A percentile compares a stretch with the other conserved stretches of the same genome.
These are phyloP conservation scores for Leiothrix lutea DNA, from an alignment of 2,113 vertebrate genomes.

Conservation along the genomic window DNA sequence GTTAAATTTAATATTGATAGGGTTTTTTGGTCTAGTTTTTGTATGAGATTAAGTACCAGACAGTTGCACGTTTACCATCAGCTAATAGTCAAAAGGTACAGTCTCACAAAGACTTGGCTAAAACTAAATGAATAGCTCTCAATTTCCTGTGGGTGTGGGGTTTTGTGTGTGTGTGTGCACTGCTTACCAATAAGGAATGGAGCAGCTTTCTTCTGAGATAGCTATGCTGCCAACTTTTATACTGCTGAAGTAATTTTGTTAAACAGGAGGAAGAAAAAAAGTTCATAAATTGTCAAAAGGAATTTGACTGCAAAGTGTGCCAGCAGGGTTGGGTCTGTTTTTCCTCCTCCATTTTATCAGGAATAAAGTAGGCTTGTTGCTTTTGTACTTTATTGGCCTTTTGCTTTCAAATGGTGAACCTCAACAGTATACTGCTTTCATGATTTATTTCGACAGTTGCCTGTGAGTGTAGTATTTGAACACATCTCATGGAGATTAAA, in stretches of 20 bases:
- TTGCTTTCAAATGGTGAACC: neutral
- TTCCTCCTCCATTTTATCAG: neutral
- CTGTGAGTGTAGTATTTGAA: neutral
- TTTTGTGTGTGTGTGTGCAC: neutral
- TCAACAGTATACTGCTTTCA: neutral
- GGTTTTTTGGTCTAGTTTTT: neutral
- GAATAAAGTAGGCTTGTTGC: neutral
- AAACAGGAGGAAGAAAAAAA: neutral
- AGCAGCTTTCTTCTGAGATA: neutral
- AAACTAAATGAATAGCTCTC: constrained; percentile 39
- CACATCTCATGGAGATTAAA: neutral
- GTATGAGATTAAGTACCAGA: neutral
- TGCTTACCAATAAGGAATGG: constrained; percentile 28
- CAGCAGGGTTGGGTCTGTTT: constrained; percentile 23
- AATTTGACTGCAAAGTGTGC: constrained; percentile 3
- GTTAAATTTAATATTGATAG: neutral
- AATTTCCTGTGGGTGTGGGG: constrained; percentile 30
- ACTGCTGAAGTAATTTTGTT: constrained; percentile 18
- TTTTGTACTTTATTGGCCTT: neutral
- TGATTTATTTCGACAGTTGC: neutral
- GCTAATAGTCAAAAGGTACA: constrained; percentile 34
- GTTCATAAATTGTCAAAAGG: neutral
- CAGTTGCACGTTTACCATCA: constrained; percentile 5
- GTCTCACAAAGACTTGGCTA: neutral
- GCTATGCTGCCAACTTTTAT: neutral